phyloP scores from a whole-genome alignment of 37 sponge, comb jelly and placozoan species.

The Agelas oroides region DNA sequence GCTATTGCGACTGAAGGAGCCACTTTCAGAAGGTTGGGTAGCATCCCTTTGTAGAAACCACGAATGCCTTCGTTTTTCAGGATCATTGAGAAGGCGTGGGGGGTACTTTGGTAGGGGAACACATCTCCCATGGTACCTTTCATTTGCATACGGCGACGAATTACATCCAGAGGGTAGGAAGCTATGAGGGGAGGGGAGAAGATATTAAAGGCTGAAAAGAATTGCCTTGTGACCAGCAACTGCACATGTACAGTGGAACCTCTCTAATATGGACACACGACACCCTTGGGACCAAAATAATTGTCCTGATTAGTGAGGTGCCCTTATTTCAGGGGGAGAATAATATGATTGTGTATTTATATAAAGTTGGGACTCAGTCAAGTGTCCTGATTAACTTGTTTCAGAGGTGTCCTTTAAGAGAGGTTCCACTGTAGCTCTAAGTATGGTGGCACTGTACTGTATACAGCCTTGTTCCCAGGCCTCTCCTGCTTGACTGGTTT shows the following conservation, averaged over 20 bases:
- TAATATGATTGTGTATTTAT: too few relatives aligned
- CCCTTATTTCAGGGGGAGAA: too few relatives aligned
- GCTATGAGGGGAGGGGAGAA: constrained; percentile 32
- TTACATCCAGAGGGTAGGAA: constrained; percentile 81
- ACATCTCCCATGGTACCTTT: constrained; percentile 18
- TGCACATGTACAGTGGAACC: too few relatives aligned
- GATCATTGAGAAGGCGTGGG: constrained; percentile 64
- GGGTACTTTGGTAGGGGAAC: constrained; percentile 62
- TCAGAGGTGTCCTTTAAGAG: too few relatives aligned
- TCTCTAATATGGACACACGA: not conserved
- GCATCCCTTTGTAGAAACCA: constrained; percentile 66
- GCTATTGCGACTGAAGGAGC: constrained; percentile 75
- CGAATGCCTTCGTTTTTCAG: constrained; percentile 46
- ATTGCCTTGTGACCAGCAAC: too few relatives aligned
- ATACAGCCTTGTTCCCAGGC: not conserved
- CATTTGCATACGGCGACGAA: constrained; percentile 83
- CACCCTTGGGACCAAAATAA: not conserved
- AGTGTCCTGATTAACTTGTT: too few relatives aligned
- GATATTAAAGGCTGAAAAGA: not conserved
- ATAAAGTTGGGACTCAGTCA: too few relatives aligned
- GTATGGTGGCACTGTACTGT: too few relatives aligned
- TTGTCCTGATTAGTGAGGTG: too few relatives aligned
- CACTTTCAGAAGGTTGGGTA: constrained; percentile 65
- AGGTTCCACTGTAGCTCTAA: too few relatives aligned
- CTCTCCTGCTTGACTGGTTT: too few relatives aligned